Conservation (phyloP, 2,888 invertebrate genomes). For the Ichneumoninae sp. region DNA sequence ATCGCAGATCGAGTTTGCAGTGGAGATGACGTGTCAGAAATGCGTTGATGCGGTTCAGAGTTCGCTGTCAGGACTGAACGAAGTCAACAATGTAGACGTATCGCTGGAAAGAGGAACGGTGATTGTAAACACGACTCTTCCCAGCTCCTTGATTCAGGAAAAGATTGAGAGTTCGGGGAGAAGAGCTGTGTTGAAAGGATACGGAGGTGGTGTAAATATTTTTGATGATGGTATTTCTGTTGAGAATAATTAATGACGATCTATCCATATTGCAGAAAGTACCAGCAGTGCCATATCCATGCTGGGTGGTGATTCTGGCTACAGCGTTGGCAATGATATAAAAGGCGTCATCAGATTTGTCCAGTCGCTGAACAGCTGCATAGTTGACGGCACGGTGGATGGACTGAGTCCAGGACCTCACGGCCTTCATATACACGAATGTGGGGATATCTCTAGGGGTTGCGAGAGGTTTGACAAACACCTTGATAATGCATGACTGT, state of each 20-base stretch:
- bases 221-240: background rate
- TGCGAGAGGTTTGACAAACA: constrained; percentile 84
- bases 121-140: constrained; percentile 88
- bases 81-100: constrained; percentile 85
- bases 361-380: constrained; percentile 86
- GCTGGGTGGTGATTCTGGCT: constrained; percentile 84
- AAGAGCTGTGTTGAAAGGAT: constrained; percentile 91
- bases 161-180: constrained; percentile 87
- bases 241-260: background rate
- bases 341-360: constrained; percentile 92
- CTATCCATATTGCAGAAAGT: constrained; percentile 66
- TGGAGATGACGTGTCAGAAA: constrained; percentile 87
- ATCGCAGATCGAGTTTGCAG: constrained; percentile 87
- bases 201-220: constrained; percentile 86
- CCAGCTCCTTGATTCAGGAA: constrained; percentile 85
- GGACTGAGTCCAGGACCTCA: constrained; percentile 89
- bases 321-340: constrained; percentile 84
- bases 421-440: constrained; percentile 88
- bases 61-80: constrained; percentile 82
- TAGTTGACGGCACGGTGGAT: constrained; percentile 94
- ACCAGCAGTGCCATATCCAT: constrained; percentile 91
- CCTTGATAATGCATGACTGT: background rate
- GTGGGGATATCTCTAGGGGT: constrained; percentile 90
- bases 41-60: constrained; percentile 85
- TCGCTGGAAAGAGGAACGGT: constrained; percentile 88